phyloP scores from a whole-genome alignment of 2,888 invertebrate genomes.

The Himalopsyche japonica region DNA sequence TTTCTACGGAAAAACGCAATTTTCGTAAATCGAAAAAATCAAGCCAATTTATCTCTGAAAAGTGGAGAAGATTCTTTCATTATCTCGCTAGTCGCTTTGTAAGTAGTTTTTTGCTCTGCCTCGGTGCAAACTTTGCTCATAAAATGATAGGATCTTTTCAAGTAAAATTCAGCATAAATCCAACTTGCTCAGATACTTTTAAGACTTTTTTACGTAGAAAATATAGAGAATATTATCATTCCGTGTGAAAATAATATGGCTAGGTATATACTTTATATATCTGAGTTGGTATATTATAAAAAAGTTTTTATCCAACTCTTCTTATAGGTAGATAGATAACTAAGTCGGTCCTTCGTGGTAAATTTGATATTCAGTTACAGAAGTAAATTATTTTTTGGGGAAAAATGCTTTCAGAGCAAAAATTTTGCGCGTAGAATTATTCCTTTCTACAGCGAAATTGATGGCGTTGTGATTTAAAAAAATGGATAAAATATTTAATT shows the following conservation, averaged over 20 bases:
- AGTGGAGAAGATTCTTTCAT: slow-evolving; percentile 14
- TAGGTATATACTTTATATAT: background rate
- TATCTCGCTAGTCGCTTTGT: slow-evolving; percentile 7
- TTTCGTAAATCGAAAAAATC: slow-evolving; percentile 1
- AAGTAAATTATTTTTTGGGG: background rate
- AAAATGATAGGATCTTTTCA: slow-evolving; percentile 7
- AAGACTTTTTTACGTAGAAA: slow-evolving; percentile 1
- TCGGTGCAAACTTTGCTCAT: slow-evolving; percentile 8
- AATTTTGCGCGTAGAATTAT: no score
- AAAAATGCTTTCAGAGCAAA: no score
- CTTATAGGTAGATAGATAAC: background rate
- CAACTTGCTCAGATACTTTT: background rate
- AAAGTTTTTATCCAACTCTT: background rate
- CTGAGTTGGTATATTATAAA: background rate
- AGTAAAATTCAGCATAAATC: slow-evolving; percentile 3
- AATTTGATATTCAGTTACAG: background rate
- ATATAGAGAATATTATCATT: slow-evolving; percentile 1
- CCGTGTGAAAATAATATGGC: background rate
- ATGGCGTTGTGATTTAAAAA: no score
- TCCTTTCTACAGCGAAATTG: no score
- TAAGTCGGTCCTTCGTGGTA: background rate
- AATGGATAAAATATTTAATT: no score
- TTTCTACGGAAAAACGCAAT: background rate
- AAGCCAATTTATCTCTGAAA: slow-evolving; percentile 6
- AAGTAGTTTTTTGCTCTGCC: slow-evolving; percentile 6